Conservation (phyloP, 2,113 vertebrate genomes). For the Telmatochromis sp. region DNA sequence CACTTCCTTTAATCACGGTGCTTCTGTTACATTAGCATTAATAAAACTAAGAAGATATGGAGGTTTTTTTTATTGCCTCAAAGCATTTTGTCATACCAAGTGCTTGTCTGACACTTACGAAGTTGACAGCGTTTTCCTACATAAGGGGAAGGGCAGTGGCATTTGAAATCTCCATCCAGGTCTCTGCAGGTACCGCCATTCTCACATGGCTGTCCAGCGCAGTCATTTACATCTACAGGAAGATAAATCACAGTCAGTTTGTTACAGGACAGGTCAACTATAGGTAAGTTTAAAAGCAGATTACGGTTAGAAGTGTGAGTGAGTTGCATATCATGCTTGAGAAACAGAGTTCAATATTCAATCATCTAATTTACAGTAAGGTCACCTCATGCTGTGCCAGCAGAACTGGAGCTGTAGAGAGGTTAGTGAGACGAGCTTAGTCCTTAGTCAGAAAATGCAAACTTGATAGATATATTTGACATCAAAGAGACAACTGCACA, state of each 20-base stretch:
- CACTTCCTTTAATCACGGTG: not conserved
- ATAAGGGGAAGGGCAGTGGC: conserved; percentile 79
- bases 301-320: not conserved
- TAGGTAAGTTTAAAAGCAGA: not conserved
- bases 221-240: conserved; percentile 71
- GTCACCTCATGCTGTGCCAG: conserved; percentile 31
- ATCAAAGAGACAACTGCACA: not conserved
- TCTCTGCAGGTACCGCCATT: conserved; percentile 77
- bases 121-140: conserved; percentile 75
- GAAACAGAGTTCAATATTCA: not conserved
- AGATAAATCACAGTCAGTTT: not conserved
- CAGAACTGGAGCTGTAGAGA: not conserved
- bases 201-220: conserved; percentile 73
- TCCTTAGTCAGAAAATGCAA: not conserved
- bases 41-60: not conserved
- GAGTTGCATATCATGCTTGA: not conserved
- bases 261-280: not conserved
- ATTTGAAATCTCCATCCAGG: conserved; percentile 71
- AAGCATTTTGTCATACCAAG: not conserved
- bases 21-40: not conserved
- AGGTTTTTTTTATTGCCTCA: not conserved
- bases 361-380: not conserved
- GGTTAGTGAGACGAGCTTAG: not conserved
- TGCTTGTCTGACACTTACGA: conserved; percentile 62
- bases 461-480: not conserved